Conservation (phyloP, 1,140 invertebrate species). For the Bradysia coprophila region DNA sequence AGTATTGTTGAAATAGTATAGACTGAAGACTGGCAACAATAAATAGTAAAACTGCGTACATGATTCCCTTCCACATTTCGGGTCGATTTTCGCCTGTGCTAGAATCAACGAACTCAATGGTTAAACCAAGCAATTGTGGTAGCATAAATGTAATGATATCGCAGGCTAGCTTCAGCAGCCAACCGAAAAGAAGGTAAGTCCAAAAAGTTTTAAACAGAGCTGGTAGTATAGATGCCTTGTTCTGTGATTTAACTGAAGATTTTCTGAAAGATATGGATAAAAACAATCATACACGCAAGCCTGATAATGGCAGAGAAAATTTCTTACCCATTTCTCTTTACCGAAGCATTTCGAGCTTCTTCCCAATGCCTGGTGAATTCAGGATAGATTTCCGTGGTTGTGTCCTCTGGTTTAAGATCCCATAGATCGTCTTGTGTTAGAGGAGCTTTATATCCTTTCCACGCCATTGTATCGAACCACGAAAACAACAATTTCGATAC, state of each 20-base stretch:
- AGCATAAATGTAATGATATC: conserved; percentile 80
- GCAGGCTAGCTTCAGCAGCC: conserved; percentile 58
- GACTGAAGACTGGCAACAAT: conserved; percentile 68
- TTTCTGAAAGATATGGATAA: too few relatives aligned
- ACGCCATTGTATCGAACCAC: conserved; percentile 78
- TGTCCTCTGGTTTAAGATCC: conserved; percentile 73
- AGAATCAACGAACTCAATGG: conserved; percentile 20
- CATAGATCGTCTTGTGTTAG: conserved; percentile 71
- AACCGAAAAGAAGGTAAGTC: conserved; percentile 62
- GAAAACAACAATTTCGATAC: conserved; percentile 74
- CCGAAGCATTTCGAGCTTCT: conserved; percentile 15
- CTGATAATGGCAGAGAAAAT: conserved; percentile 43
- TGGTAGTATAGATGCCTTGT: conserved; percentile 52
- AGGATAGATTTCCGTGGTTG: conserved; percentile 56
- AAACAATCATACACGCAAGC: conserved; percentile 51
- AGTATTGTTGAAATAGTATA: conserved; percentile 73
- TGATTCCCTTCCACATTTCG: conserved; percentile 38
- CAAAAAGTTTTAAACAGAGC: conserved; percentile 68
- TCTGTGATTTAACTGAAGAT: conserved; percentile 36
- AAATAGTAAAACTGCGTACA: conserved; percentile 64
- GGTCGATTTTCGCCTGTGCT: conserved; percentile 22
- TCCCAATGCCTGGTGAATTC: conserved; percentile 72
- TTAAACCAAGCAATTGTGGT: conserved; percentile 51
- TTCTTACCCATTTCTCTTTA: conserved; percentile 49
- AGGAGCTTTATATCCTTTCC: conserved; percentile 65